phyloP scores from a whole-genome alignment of 2,113 vertebrate species.

The Sylvilagus bachmani region DNA sequence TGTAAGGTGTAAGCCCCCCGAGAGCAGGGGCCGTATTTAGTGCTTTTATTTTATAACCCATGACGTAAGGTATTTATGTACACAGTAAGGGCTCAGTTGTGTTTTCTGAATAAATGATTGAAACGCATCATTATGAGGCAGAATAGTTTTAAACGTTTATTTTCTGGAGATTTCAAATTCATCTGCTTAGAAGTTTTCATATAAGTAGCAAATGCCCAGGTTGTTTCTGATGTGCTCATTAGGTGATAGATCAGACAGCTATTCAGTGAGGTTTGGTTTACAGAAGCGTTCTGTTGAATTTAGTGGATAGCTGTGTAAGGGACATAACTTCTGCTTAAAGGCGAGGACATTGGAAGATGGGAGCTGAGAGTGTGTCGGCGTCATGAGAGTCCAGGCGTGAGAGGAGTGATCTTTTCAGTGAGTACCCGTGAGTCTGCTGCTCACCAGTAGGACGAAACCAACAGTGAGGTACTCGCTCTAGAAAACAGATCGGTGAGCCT shows the following conservation, averaged over 20 bases:
- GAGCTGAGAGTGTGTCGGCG: background rate
- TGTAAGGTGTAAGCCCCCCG: background rate
- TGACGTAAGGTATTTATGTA: background rate
- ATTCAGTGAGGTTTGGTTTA: background rate
- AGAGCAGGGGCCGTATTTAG: background rate
- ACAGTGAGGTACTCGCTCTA: background rate
- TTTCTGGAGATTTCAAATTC: conserved; percentile 27
- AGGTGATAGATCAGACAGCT: background rate
- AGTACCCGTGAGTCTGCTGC: too few species aligned
- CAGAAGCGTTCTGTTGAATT: conserved; percentile 26
- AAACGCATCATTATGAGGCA: conserved; percentile 38
- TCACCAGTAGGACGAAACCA: background rate
- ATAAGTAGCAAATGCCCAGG: background rate
- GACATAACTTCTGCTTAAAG: conserved; percentile 8
- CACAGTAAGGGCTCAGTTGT: background rate
- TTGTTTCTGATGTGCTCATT: conserved; percentile 12
- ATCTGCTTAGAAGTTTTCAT: background rate
- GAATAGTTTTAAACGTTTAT: conserved; percentile 7
- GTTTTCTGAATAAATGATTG: background rate
- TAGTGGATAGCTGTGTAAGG: background rate
- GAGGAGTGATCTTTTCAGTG: conserved; percentile 10
- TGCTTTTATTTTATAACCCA: background rate
- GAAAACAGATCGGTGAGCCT: conserved; percentile 20
- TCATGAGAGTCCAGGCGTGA: background rate
- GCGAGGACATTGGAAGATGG: conserved; percentile 35